A percentile compares a stretch with the other conserved stretches of the same genome.
phyloP scores from a whole-genome alignment of 1,140 invertebrate species.

The Yoshiicerus persimilis region DNA sequence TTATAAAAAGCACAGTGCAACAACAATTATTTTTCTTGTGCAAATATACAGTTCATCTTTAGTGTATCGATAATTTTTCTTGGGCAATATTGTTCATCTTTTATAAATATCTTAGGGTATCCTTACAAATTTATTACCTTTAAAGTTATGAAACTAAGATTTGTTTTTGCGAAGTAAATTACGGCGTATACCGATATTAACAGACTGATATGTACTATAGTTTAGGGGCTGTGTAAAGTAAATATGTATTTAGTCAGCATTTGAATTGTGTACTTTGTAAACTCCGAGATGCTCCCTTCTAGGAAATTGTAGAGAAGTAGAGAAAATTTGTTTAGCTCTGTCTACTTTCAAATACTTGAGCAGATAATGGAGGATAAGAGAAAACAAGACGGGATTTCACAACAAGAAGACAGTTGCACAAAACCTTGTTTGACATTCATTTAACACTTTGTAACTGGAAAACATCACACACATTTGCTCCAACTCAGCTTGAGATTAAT shows the following conservation, averaged over 20 bases:
- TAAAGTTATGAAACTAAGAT: too few relatives aligned
- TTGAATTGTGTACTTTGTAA: not conserved
- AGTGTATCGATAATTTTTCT: too few relatives aligned
- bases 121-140: too few relatives aligned
- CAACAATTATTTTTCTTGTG: too few relatives aligned
- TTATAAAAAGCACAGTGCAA: too few relatives aligned
- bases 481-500: not conserved
- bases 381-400: not conserved
- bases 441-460: constrained; percentile 10
- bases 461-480: not conserved
- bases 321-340: not conserved
- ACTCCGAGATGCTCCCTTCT: not conserved
- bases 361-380: not conserved
- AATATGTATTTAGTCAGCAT: too few relatives aligned
- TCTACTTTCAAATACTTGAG: not conserved
- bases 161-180: too few relatives aligned
- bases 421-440: constrained; percentile 21
- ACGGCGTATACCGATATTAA: not conserved
- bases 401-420: not conserved
- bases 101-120: too few relatives aligned
- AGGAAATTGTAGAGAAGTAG: not conserved
- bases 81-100: too few relatives aligned
- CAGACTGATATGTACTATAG: not conserved
- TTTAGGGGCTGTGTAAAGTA: not conserved
- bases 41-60: too few relatives aligned